Base-by-base conservation (phyloP, 2,797 vertebrate genomes). In the Gobionotothen gibberifrons region DNA sequence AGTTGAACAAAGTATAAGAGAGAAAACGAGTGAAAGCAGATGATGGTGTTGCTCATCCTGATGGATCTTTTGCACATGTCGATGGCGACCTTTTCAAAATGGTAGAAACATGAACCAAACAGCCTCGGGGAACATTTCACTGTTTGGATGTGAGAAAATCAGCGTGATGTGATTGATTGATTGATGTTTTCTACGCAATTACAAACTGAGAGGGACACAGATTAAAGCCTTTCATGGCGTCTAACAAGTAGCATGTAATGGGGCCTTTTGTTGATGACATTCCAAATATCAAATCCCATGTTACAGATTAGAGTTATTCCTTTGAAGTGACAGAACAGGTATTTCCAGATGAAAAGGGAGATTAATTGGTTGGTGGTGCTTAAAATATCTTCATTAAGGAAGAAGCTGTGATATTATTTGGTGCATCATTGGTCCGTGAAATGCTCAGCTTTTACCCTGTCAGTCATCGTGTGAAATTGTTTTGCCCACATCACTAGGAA, bases 351-450 rank as follows among this genome's bases (percentile, higher is more conserved):
- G 82, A 87, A 81, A 88, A 78, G 36, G 72, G 52, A 85, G 88
- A 90, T 89, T 84, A 89, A 92, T 89, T 89, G 65, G 66, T 57
- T 79, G 72, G 70, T 76, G 83, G 69, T 61, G 74, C 40, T 72
- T 64, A 76, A 70, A 70, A 87, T 68, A 71, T 36, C 51, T 69
- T 67, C 14, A 15, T 84, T 82, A 59, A 73, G 57, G 67, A 29
- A 81, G 53, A 36, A n/a, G 70, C 69, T 75, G 56, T 15, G 21
- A 82, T 90, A 88, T 83, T 85, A 92, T 90, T 82, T 86, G 74
- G 54, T 64, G 71, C 19, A 46, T 66, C 65, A 64, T 39, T 62
- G 55, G 54, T 64, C 52, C 66, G 79, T 83, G 85, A 84, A 48
- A 77, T 82, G 68, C 70, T 72, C 36, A 65, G 57, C 84, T 87